phyloP scores from a whole-genome alignment of 2,888 invertebrate genomes.

The Willowsia nigromaculata region DNA sequence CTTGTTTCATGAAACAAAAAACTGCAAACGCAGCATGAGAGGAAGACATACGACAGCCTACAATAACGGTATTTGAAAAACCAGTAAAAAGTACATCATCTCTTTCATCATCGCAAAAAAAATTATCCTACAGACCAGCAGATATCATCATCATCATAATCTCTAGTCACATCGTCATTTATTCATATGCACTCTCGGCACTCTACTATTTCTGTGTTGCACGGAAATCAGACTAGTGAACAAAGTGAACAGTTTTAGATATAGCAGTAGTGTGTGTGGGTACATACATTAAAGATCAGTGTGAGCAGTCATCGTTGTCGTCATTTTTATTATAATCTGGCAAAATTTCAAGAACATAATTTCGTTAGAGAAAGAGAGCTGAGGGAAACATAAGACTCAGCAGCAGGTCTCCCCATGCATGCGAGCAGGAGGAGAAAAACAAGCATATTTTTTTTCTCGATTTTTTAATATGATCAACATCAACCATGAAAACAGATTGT shows the following conservation, averaged over 20 bases:
- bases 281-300: no score
- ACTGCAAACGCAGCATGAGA: slow-evolving; percentile 4
- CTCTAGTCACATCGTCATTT: neutral
- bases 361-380: neutral
- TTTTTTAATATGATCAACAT: neutral
- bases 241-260: neutral
- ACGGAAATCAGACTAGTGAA: neutral
- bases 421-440: neutral
- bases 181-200: no score
- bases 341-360: slow-evolving; percentile 59
- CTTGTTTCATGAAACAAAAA: slow-evolving; percentile 7
- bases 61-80: slow-evolving; percentile 29
- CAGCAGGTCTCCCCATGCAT: slow-evolving; percentile 19
- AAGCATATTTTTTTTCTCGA: neutral
- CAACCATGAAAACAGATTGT: neutral
- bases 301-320: neutral
- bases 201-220: no score
- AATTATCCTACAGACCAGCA: neutral
- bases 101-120: neutral
- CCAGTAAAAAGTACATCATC: neutral
- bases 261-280: neutral
- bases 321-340: slow-evolving; percentile 52
- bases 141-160: neutral
- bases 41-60: neutral
- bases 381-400: slow-evolving; percentile 29